Evolutionary conservation across 2,888 invertebrate genomes (phyloP).

Genomic region (Pherbina coryleti): DNA sequence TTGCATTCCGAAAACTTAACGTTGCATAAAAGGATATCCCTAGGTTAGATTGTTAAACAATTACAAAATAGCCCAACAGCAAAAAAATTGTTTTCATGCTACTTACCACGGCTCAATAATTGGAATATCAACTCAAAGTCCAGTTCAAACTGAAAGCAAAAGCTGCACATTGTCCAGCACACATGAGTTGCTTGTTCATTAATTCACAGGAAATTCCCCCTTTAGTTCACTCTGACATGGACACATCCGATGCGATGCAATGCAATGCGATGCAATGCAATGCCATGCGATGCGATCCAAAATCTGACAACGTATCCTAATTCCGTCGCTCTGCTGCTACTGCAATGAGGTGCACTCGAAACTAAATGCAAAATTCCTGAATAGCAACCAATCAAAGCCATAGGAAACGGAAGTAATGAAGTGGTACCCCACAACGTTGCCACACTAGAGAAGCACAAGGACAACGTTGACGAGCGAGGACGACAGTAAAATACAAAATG

Average conservation of each 20-base stretch:
- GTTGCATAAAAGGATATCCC: no score
- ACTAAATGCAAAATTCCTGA: constrained; percentile 32
- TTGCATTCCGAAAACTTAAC: no score
- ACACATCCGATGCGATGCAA: constrained; percentile 4
- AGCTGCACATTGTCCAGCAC: not conserved
- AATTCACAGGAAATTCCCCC: constrained; percentile 31
- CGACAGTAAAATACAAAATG: not conserved
- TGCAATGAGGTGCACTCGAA: not conserved
- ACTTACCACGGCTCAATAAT: not conserved
- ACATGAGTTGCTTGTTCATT: constrained; percentile 26
- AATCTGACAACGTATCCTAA: no score
- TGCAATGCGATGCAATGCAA: not conserved
- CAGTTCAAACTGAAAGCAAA: not conserved
- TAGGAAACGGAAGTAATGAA: constrained; percentile 38
- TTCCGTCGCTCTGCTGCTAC: no score
- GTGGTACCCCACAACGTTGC: constrained; percentile 28
- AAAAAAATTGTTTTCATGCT: not conserved
- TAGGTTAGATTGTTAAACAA: no score
- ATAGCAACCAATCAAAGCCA: constrained; percentile 35
- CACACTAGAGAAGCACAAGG: no score
- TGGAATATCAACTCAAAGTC: not conserved
- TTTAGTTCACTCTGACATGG: constrained; percentile 16
- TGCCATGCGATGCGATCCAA: no score
- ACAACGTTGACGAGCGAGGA: not conserved
- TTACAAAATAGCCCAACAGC: not conserved